Conservation (phyloP, 2,797 vertebrate species). For the Leptoclinus maculatus region DNA sequence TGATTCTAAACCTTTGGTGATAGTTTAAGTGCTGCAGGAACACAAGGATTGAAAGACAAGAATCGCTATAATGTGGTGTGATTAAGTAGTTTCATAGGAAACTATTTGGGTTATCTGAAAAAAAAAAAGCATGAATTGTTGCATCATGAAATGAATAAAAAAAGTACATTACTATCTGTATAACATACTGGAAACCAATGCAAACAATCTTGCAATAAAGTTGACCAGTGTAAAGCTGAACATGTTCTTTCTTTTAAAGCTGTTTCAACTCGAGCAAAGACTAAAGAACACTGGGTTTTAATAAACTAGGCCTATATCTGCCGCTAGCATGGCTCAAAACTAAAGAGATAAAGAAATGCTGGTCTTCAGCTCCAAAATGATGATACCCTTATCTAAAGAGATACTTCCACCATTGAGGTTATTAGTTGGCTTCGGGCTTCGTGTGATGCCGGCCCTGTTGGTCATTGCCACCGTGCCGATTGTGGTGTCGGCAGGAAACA, state of each 20-base stretch:
- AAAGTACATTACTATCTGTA: conserved; percentile 13
- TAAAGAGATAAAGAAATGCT: neutral
- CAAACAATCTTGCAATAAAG: conserved; percentile 60
- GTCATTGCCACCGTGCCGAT: neutral
- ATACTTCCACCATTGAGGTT: neutral
- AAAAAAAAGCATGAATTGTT: conserved; percentile 19
- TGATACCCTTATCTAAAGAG: neutral
- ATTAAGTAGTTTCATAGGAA: neutral
- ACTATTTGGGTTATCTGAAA: neutral
- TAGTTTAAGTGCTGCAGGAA: neutral
- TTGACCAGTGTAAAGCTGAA: conserved; percentile 44
- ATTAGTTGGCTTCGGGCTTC: neutral
- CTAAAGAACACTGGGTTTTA: neutral
- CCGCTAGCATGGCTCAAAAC: neutral
- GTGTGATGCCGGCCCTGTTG: neutral
- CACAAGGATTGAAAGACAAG: neutral
- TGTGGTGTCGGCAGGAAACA: neutral
- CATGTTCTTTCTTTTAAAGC: neutral
- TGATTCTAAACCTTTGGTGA: conserved; percentile 6
- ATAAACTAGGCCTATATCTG: neutral
- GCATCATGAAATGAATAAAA: conserved; percentile 2
- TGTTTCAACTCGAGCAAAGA: neutral
- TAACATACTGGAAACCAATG: conserved; percentile 17
- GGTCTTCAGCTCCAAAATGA: neutral
- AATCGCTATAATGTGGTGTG: neutral